Base-by-base conservation (phyloP, 2,797 vertebrate genomes). In the Pterois miles region DNA sequence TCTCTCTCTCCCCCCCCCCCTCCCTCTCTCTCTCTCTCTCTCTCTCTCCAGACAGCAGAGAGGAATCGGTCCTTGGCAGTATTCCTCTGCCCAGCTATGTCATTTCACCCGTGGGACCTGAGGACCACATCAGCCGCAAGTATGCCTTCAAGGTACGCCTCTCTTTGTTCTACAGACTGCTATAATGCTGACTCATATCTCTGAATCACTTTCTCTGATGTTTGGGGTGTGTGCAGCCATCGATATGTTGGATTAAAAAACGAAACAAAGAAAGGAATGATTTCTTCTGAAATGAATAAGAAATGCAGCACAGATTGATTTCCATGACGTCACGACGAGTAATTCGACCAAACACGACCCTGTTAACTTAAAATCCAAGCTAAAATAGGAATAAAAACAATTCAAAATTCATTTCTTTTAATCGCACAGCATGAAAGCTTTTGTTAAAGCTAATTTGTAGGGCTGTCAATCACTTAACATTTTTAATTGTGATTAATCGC, bases 61-160 rank as follows among this genome's bases (percentile, higher is more conserved):
- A 99, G 92, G 98, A 98, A 83, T 93, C 90, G 0, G 95, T 98
- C 73, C 90, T 99, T 5, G 97, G 98, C 22, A 98, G 97, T 93
- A 97, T 99, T 78, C 97, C 98, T 23, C 90, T 99, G 85, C 98
- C 97, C 86, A 97, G 98, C 89, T 99, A 99, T 0, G 93, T 96
- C 20, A 95, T 97, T 87, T 96, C 97, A 57, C 90, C 96, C 0
- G 96, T 98, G 80, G 96, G 93, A 83, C 90, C 95, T 0, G 97
- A 98, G 68, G 98, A 99, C 91, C 97, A 97, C 64, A 97, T 99
- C 85, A 97, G 95, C 91, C 97, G 98, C 89, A 99, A 98, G 83
- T 97, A 96, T 91, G 96, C 97, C 84, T 99, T 99, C 80, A 99
- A 99, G 98, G 98, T 99, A 93, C 11, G 91, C 16, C 53, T 71